phyloP scores from a whole-genome alignment of 2,888 invertebrate species.

The Gymnocheta viridis region DNA sequence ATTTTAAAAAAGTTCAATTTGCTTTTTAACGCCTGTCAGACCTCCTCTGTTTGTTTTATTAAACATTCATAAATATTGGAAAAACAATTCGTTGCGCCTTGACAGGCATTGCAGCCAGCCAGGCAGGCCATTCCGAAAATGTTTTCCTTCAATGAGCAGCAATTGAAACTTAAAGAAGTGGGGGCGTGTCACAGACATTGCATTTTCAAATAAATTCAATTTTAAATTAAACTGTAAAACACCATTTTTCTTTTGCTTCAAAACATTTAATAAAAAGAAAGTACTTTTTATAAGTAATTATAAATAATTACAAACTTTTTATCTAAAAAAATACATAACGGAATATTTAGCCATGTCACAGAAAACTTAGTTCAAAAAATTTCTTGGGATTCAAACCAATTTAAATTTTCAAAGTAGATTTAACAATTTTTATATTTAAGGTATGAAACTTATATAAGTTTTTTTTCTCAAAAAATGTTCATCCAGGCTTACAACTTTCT shows the following conservation, averaged over 20 bases:
- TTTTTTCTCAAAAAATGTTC: too few relatives aligned
- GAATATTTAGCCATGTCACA: too few relatives aligned
- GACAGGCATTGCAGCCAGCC: constrained; percentile 13
- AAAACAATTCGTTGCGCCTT: constrained; percentile 46
- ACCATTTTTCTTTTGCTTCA: background rate
- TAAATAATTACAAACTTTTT: background rate
- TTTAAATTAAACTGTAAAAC: constrained; percentile 62
- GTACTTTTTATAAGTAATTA: constrained; percentile 4
- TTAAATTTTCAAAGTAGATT: too few relatives aligned
- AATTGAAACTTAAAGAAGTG: constrained; percentile 52
- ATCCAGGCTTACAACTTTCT: too few relatives aligned
- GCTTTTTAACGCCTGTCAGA: constrained; percentile 77
- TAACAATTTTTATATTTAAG: too few relatives aligned
- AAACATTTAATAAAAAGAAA: background rate
- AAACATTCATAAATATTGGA: constrained; percentile 64
- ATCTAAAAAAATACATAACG: background rate
- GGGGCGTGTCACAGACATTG: constrained; percentile 51
- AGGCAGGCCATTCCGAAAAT: background rate
- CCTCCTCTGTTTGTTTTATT: constrained; percentile 77
- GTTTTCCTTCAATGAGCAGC: constrained; percentile 10
- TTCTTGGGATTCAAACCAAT: too few relatives aligned
- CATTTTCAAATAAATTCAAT: constrained; percentile 57
- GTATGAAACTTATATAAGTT: too few relatives aligned
- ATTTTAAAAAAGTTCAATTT: constrained; percentile 68
- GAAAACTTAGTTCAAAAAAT: too few relatives aligned